Evolutionary conservation across 2,888 invertebrate genomes (phyloP), one percentile per base, ranked within the genome.

Genomic region (Pterobdella sp.): DNA sequence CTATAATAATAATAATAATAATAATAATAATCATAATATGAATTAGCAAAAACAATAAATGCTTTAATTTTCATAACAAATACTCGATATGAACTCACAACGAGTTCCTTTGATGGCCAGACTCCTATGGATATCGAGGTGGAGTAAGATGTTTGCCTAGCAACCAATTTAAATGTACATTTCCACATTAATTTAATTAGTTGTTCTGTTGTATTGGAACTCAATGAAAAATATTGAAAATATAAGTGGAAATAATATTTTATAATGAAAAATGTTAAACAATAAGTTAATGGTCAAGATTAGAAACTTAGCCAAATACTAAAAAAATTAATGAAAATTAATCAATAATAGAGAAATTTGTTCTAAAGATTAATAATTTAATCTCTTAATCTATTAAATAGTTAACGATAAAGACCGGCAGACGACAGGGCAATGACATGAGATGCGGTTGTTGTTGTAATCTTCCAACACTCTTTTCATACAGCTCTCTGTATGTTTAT

Each of bases 51-150:
- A 66, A 49, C 22, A 14, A 14, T 14, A 49, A 14, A 22, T 22
- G n/a, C 26, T 10, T 60, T 22, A 10, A 1, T 1, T 4, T 10
- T 31, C 26, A 60, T 60, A 10, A 26, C 26, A 60, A 31, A 10
- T 60, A 26, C 60, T 31, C 60, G 60, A 60, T 31, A 26, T 31
- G 36, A 36, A 68, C 72, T 64, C 32, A 74, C 75, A 66, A 60
- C 29, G 26, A 73, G 73, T 26, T 71, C 63, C 32, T 73, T 72
- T n/a, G 76, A 75, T 10, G 76, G 76, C 76, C 76, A 76, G 26
- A 74, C 70, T 37, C 76, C 76, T 37, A 64, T 71, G 35, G 76
- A 76, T 14, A 76, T 68, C 37, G 68, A 49, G 29, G 74, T 60
- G 35, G 72, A 22, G 34, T 68, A 75, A 29, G 36, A 37, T 1